These are phyloP conservation scores for Heliconius aoede DNA, from an alignment of 2,888 invertebrate species.

Conservation along the genomic window DNA sequence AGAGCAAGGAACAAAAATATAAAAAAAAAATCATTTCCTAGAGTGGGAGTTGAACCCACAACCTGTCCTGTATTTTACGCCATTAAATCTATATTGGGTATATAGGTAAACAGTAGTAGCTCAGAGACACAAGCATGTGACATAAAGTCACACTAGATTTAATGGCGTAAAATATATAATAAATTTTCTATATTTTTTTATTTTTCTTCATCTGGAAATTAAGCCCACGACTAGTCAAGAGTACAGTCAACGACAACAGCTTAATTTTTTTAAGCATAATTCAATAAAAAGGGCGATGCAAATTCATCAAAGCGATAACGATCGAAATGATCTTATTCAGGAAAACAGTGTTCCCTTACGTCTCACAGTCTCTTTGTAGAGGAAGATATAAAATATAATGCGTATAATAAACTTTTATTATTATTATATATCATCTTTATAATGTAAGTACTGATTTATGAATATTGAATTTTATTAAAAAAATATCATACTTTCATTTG, in stretches of 20 bases:
- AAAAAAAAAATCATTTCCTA: neutral
- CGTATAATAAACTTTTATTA: constrained; percentile 20
- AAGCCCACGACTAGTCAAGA: neutral
- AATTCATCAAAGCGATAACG: constrained; percentile 24
- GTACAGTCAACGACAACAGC: neutral
- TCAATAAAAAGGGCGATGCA: neutral
- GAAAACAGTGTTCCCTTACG: constrained; percentile 9
- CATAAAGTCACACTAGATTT: too few species aligned
- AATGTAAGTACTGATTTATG: constrained; percentile 1
- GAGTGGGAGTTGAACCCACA: neutral
- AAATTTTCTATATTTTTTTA: neutral
- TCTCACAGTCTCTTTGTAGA: neutral
- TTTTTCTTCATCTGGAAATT: neutral
- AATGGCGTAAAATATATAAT: too few species aligned
- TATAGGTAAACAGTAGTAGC: too few species aligned
- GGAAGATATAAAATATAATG: constrained; percentile 25
- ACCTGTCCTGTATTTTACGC: neutral
- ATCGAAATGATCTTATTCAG: neutral
- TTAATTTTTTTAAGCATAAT: neutral
- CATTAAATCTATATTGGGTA: too few species aligned
- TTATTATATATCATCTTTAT: neutral
- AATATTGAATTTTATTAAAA: neutral
- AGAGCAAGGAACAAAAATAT: too few species aligned
- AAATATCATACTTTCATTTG: neutral
- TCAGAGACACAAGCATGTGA: too few species aligned